Evolutionary conservation across 35 echinoderm and acorn worm species (phyloP), one percentile per base, ranked within the genome.

Genomic region (Nesometra sesokonis): DNA sequence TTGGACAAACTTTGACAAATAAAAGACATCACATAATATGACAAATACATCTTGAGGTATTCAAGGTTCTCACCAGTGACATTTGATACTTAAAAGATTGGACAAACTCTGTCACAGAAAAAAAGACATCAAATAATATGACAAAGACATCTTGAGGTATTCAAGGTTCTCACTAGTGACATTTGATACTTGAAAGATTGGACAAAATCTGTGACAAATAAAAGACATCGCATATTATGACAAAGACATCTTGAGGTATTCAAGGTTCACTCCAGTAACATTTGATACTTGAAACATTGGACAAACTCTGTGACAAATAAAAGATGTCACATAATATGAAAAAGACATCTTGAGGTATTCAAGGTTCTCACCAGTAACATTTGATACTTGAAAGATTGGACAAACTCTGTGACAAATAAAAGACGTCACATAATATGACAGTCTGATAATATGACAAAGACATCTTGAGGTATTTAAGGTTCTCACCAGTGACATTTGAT

Each of bases 241-340:
- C 34, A 97, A 80, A 78, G 93, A 97, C 91, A 91, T 97, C 82
- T 97, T 97, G 0, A 97, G 89, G 2, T 93, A 82, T 35, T 86
- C 78, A 57, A 97, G 84, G 57, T 97, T 97, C 84, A 91, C 92
- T 31, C 95, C 95, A 4, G 95, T 91, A 15, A 97, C 95, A 82
- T 97, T 97, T n/a, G 95, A 97, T 30, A 97, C 89, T 93, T 97
- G 95, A 77, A 97, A 97, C 78, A 97, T 97, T n/a, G 95, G 95
- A 80, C 95, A 97, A 47, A 97, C 95, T 78, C 95, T n/a, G n/a
- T 97, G 87, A 86, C 77, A 37, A 32, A 81, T n/a, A n/a, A 92
- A 38, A 90, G 11, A 37, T 5, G 85, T n/a, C n/a, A n/a, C n/a
- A n/a, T n/a, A n/a, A n/a, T n/a, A n/a, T n/a, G n/a, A n/a, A 30